Conservation (phyloP, 2,888 invertebrate species). For the Pogonocherus hispidulus region DNA sequence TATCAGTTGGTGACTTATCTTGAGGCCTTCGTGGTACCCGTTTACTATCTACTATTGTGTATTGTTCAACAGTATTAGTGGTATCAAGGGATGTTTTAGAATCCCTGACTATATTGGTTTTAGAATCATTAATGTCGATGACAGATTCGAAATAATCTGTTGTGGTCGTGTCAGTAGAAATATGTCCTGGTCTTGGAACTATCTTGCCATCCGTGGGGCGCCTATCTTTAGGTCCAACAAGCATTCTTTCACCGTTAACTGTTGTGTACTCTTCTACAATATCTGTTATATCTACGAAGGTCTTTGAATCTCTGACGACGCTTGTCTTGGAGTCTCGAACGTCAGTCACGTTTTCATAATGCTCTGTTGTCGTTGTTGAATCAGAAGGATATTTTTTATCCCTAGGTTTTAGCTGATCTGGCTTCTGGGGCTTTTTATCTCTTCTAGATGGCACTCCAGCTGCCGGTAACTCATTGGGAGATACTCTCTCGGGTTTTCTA, state of each 20-base stretch:
- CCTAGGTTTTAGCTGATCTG: slow-evolving; percentile 1
- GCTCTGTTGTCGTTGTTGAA: slow-evolving; percentile 4
- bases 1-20: slow-evolving; percentile 29
- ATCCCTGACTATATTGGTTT: slow-evolving; percentile 43
- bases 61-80: slow-evolving; percentile 53
- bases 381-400: slow-evolving; percentile 7
- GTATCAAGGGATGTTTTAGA: slow-evolving; percentile 50
- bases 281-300: slow-evolving; percentile 46
- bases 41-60: slow-evolving; percentile 23
- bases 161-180: slow-evolving; percentile 1
- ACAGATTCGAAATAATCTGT: slow-evolving; percentile 5
- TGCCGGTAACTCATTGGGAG: slow-evolving; percentile 41
- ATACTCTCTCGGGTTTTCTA: slow-evolving; percentile 13
- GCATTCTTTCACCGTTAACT: slow-evolving; percentile 35
- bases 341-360: slow-evolving; percentile 6
- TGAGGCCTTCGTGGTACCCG: slow-evolving; percentile 39
- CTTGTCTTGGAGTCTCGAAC: slow-evolving; percentile 32
- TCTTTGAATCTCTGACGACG: slow-evolving; percentile 46
- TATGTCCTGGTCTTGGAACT: not conserved
- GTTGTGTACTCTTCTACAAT: slow-evolving; percentile 43
- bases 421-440: slow-evolving; percentile 26
- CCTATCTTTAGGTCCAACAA: not conserved
- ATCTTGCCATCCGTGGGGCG: not conserved
- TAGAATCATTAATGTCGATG: slow-evolving; percentile 36
- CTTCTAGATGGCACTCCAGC: slow-evolving; percentile 43